Base-by-base conservation (phyloP, 2,113 vertebrate genomes). In the Trematocara stigmaticum region DNA sequence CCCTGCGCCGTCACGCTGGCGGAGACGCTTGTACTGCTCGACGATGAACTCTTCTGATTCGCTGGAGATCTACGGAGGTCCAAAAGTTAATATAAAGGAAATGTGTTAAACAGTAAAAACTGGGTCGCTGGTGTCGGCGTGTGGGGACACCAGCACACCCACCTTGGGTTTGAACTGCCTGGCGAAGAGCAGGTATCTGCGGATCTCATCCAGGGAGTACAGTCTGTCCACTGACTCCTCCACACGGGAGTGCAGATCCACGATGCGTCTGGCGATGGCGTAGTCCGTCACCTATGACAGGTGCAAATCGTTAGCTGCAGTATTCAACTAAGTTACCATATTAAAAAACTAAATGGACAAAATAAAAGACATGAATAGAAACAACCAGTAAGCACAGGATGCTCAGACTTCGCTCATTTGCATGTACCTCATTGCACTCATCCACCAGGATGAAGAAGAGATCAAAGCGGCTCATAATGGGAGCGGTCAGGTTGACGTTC, bases 381-480 rank as follows among this genome's bases (percentile, higher is more conserved):
- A 31, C 38, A 49, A 18, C 29, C 23, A 9, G 15, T 16, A 18
- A 29, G 29, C 10, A 66, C n/a, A 35, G 9, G 42, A 61, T 1
- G 4, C 34, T 66, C 11, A 16, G 13, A 1, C 20, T 71, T 0
- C 0, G 5, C 66, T 29, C 6, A 29, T 26, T 12, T 20, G 4
- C 8, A 12, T 15, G 12, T 95, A 99, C 99, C 98, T 99, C 98
- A 80, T 99, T 99, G 71, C 98, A 98, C 82, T 99, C 99, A 84
- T 99, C 99, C 93, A 99, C 98, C 87, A 99, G 97, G 93, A 99
- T 98, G 95, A 99, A 99, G 96, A 99, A 99, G 85, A 99, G 98
- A 96, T 99, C 99, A 69, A 99, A 99, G 85, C 99, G 97, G 52
- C 98, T 99, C 98, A 99, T 99, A 94, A 99, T 99, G 57, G 99